Evolutionary conservation across 2,113 vertebrate species (phyloP).

Genomic region (Emydocephalus ijimae): DNA sequence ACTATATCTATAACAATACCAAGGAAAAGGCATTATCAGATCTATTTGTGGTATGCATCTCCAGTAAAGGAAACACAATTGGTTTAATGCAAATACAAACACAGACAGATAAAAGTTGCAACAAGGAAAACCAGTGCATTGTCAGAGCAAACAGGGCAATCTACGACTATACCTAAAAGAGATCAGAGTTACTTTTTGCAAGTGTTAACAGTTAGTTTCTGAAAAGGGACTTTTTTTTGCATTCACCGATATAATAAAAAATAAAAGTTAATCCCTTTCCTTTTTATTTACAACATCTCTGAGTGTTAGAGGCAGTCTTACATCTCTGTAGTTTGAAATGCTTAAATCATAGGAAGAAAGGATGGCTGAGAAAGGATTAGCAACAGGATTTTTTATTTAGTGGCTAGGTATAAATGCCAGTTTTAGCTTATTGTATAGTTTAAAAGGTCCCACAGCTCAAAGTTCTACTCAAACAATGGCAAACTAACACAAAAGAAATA

Average conservation of each 20-base stretch:
- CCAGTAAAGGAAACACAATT: background rate
- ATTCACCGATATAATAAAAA: background rate
- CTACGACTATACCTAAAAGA: background rate
- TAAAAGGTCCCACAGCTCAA: background rate
- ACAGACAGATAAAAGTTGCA: background rate
- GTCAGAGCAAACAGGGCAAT: background rate
- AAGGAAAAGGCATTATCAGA: background rate
- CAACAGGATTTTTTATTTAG: background rate
- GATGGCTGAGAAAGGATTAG: background rate
- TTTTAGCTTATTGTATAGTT: background rate
- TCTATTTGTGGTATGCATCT: background rate
- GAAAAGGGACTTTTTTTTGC: background rate
- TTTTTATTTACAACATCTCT: background rate
- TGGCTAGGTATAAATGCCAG: background rate
- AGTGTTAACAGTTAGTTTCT: background rate
- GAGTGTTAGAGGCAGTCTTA: background rate
- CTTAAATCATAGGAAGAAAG: background rate
- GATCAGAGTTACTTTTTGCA: background rate
- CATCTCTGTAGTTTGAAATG: background rate
- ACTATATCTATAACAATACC: background rate
- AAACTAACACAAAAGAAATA: slow-evolving; percentile 9
- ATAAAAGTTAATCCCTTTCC: background rate
- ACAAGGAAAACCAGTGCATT: background rate
- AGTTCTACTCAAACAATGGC: background rate
- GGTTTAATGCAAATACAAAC: background rate